Percentiles rank a stretch among this genome's conserved stretches.
phyloP scores from a whole-genome alignment of 2,797 vertebrate species.

The Sparidentex hasta region DNA sequence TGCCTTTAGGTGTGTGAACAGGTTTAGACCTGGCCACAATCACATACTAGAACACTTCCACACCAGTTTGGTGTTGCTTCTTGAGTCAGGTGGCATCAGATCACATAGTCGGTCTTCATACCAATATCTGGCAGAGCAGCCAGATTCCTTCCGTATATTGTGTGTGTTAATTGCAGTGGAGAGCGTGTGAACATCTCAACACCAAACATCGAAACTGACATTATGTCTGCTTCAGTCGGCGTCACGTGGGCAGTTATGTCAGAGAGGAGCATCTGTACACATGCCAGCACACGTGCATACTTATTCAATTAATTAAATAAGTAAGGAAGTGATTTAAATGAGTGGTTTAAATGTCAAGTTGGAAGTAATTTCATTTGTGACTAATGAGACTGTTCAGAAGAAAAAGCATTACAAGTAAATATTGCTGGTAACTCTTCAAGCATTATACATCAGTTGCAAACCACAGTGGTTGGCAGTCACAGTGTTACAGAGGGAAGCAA shows the following conservation, averaged over 20 bases:
- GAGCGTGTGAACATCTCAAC: slow-evolving; percentile 32
- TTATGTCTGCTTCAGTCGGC: neutral
- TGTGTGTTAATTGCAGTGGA: neutral
- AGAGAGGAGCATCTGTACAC: neutral
- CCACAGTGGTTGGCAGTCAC: neutral
- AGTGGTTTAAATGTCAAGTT: neutral
- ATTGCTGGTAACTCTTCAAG: neutral
- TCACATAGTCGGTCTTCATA: slow-evolving; percentile 21
- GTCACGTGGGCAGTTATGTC: neutral
- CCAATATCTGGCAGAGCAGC: slow-evolving; percentile 25
- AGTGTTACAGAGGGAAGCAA: neutral
- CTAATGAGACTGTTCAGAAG: too few species aligned
- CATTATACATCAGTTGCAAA: neutral
- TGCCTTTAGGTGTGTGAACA: slow-evolving; percentile 39
- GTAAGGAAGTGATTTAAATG: too few species aligned
- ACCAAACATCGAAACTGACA: slow-evolving; percentile 11
- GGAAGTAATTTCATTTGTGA: neutral
- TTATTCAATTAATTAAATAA: neutral
- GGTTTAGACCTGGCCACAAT: slow-evolving; percentile 40
- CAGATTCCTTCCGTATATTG: slow-evolving; percentile 10
- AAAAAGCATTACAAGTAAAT: neutral
- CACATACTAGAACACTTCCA: neutral
- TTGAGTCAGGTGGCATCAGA: slow-evolving; percentile 39
- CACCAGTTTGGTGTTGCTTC: slow-evolving; percentile 22
- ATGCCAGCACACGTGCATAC: neutral